A percentile compares a stretch with the other conserved stretches of the same genome.
Evolutionary conservation across 2,113 vertebrate species (phyloP).

Genomic region (Ahaetulla prasina): DNA sequence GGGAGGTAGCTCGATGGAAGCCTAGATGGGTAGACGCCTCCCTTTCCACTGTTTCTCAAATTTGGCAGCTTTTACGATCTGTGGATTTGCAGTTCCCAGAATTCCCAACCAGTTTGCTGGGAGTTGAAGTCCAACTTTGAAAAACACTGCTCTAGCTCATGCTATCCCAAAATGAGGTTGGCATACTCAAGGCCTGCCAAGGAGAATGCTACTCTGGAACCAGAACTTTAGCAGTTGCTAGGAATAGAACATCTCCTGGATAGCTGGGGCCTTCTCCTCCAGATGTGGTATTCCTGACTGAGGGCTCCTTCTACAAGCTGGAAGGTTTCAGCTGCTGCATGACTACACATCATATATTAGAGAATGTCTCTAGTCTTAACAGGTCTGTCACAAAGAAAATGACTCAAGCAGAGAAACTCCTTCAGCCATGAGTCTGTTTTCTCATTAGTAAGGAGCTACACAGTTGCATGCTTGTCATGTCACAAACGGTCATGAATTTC

Average conservation of each 20-base stretch:
- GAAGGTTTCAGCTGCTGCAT: not conserved
- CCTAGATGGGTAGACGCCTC: not conserved
- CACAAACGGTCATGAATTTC: not conserved
- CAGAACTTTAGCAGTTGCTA: not conserved
- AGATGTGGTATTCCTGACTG: not conserved
- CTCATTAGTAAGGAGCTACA: not conserved
- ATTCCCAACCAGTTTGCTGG: not conserved
- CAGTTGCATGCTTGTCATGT: not conserved
- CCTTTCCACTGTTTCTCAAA: not conserved
- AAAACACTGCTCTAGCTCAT: not conserved
- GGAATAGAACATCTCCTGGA: not conserved
- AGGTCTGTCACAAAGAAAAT: not conserved
- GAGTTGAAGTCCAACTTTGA: not conserved
- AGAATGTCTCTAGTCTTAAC: not conserved
- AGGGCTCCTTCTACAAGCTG: not conserved
- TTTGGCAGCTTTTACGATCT: not conserved
- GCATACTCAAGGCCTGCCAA: not conserved
- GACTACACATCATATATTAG: not conserved
- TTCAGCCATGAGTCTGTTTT: not conserved
- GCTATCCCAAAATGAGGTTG: not conserved
- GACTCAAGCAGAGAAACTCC: not conserved
- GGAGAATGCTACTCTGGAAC: not conserved
- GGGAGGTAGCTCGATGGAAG: not conserved
- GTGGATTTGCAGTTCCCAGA: not conserved
- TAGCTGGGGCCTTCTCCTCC: not conserved